phyloP scores from a whole-genome alignment of 1,140 invertebrate species.

The Harlomillsia oculata region DNA sequence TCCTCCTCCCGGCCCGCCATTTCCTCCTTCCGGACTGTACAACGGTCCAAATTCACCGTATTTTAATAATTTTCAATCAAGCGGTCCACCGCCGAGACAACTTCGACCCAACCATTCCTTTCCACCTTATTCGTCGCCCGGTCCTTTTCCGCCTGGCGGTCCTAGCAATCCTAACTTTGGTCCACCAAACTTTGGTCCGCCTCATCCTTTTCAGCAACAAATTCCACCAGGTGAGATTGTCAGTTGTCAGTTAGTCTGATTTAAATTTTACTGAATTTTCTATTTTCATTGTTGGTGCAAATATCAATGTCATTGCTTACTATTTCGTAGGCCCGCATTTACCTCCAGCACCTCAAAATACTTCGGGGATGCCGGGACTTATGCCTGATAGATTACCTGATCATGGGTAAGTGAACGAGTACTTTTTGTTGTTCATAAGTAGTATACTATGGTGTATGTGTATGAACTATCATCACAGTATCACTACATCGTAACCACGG shows the following conservation, averaged over 20 bases:
- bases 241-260: neutral
- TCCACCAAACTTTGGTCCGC: slow-evolving; percentile 27
- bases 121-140: slow-evolving; percentile 25
- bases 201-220: slow-evolving; percentile 28
- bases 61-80: slow-evolving; percentile 42
- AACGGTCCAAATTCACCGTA: slow-evolving; percentile 43
- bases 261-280: neutral
- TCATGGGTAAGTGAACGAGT: slow-evolving; percentile 61
- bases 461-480: no score
- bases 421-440: no score
- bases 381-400: slow-evolving; percentile 60
- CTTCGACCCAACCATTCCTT: slow-evolving; percentile 31
- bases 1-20: slow-evolving; percentile 22
- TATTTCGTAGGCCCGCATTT: slow-evolving; percentile 29
- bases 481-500: no score
- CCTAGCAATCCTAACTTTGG: slow-evolving; percentile 31
- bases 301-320: neutral
- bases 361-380: slow-evolving; percentile 49
- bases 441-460: no score
- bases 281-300: neutral
- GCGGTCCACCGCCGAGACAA: slow-evolving; percentile 46
- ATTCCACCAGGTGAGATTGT: slow-evolving; percentile 18
- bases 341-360: slow-evolving; percentile 32
- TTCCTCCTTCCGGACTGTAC: slow-evolving; percentile 32
- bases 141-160: slow-evolving; percentile 31